Evolutionary conservation across 1,140 invertebrate species (phyloP).

Genomic region (Aleiodes sp.): DNA sequence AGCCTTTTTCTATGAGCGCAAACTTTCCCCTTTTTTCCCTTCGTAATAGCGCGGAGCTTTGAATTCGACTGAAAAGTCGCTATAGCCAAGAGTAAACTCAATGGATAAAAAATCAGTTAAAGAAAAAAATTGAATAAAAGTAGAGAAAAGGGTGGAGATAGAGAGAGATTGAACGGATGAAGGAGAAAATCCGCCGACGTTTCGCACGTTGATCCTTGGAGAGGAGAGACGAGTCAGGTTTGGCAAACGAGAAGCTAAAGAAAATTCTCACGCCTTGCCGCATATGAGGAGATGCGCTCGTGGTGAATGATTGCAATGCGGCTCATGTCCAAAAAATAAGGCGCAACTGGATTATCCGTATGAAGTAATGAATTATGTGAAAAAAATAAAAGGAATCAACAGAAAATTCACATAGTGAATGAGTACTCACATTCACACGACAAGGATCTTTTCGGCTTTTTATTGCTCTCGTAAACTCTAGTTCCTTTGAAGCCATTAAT

Average conservation of each 20-base stretch:
- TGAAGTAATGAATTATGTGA: no score
- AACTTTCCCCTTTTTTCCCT: not conserved
- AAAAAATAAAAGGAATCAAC: no score
- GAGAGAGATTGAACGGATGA: not conserved
- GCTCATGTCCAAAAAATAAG: not conserved
- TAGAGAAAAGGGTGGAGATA: not conserved
- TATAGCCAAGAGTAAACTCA: not conserved
- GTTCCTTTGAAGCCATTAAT: no score
- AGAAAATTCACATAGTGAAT: no score
- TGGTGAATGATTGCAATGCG: constrained; percentile 6
- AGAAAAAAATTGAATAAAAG: not conserved
- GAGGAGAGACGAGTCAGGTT: not conserved
- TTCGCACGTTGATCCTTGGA: not conserved
- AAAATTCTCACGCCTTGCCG: constrained; percentile 7
- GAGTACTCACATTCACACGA: no score
- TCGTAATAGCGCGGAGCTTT: not conserved
- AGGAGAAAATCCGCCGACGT: constrained; percentile 13
- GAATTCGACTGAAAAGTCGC: not conserved
- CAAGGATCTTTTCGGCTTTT: no score
- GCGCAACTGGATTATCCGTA: not conserved
- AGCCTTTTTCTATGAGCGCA: constrained; percentile 1
- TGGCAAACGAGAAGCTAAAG: not conserved
- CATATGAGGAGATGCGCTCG: not conserved
- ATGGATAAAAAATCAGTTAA: constrained; percentile 7
- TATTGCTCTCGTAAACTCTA: no score